A percentile compares a stretch with the other conserved stretches of the same genome.
Conservation (phyloP, 2,888 invertebrate genomes). For the Hoplodrina blanda region DNA sequence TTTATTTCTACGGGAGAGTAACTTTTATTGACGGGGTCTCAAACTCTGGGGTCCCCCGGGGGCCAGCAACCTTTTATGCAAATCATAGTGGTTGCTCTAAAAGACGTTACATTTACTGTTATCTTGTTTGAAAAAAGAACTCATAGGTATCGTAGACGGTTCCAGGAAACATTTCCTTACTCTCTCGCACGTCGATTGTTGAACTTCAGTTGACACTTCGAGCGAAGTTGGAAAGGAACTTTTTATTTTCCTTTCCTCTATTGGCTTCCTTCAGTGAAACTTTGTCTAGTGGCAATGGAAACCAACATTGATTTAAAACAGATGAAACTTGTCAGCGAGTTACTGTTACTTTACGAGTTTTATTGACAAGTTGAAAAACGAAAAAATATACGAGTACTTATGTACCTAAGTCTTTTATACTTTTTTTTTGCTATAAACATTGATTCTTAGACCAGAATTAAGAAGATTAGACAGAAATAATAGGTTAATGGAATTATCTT, state of each 20-base stretch:
- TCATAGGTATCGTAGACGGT: slow-evolving; percentile 28
- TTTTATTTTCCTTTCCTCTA: slow-evolving; percentile 78
- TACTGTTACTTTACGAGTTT: slow-evolving; percentile 60
- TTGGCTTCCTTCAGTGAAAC: slow-evolving; percentile 77
- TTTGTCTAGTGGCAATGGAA: slow-evolving; percentile 73
- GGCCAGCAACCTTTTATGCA: slow-evolving; percentile 57
- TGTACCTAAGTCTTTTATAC: neutral
- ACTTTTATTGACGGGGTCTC: slow-evolving; percentile 57
- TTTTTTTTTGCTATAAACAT: neutral
- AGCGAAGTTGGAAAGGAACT: slow-evolving; percentile 75
- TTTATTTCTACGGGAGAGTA: slow-evolving; percentile 45
- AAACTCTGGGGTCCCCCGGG: slow-evolving; percentile 46
- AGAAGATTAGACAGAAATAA: no score
- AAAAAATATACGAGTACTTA: slow-evolving; percentile 30
- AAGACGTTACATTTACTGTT: slow-evolving; percentile 39
- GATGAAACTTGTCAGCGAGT: slow-evolving; percentile 65
- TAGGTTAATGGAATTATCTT: neutral
- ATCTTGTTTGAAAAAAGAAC: slow-evolving; percentile 33
- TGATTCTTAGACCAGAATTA: neutral
- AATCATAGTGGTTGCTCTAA: slow-evolving; percentile 46
- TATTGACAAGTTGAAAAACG: slow-evolving; percentile 46
- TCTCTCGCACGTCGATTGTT: slow-evolving; percentile 69
- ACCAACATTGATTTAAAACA: slow-evolving; percentile 79
- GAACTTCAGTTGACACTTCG: slow-evolving; percentile 80
- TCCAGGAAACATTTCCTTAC: slow-evolving; percentile 60